A percentile compares a stretch with the other conserved stretches of the same genome.
These are phyloP conservation scores for Aphelocoma californica DNA, from an alignment of 2,797 vertebrate species.

Conservation along the genomic window DNA sequence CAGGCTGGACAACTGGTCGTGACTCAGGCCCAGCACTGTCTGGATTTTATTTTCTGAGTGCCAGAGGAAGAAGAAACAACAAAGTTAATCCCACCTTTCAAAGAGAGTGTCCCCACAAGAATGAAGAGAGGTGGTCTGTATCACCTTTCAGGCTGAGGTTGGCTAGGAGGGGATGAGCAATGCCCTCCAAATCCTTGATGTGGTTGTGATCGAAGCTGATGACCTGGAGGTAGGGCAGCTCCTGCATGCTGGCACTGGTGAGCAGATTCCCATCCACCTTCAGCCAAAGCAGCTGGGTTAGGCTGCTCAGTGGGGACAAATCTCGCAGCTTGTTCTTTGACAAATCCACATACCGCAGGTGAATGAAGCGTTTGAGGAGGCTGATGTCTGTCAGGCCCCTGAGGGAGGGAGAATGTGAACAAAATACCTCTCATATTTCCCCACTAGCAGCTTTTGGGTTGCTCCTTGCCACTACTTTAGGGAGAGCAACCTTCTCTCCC, in stretches of 20 bases:
- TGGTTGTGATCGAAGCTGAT: constrained; percentile 85
- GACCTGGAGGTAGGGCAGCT: constrained; percentile 86
- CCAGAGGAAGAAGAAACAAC: background rate
- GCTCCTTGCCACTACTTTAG: background rate
- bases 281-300: constrained; percentile 90
- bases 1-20: constrained; percentile 76
- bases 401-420: background rate
- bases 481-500: background rate
- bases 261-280: constrained; percentile 87
- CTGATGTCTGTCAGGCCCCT: constrained; percentile 85
- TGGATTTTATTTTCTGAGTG: constrained; percentile 84
- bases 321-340: constrained; percentile 87
- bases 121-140: background rate
- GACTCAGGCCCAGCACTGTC: constrained; percentile 74
- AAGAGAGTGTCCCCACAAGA: background rate
- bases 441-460: background rate
- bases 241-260: constrained; percentile 74
- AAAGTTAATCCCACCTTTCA: background rate
- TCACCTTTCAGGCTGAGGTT: constrained; percentile 88
- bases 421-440: background rate
- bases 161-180: constrained; percentile 80
- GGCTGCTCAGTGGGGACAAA: constrained; percentile 81
- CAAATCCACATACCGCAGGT: constrained; percentile 90
- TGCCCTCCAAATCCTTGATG: constrained; percentile 78
- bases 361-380: constrained; percentile 81